phyloP scores from a whole-genome alignment of 2,113 vertebrate genomes.

The Atherinomorus stipes region DNA sequence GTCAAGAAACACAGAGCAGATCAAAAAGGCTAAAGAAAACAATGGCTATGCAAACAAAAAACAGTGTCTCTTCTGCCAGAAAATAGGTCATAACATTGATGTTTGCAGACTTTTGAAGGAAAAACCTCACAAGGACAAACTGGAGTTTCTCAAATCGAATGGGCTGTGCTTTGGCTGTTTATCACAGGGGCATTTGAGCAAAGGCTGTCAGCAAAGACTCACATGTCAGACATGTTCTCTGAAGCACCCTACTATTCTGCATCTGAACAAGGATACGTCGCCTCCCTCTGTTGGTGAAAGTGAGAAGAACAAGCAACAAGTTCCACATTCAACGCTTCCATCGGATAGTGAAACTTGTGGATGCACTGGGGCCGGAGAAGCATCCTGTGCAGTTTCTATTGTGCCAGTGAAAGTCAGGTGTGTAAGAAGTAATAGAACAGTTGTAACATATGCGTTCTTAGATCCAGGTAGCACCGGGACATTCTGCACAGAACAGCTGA shows the following conservation, averaged over 20 bases:
- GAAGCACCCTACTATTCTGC: background rate
- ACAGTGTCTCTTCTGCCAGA: too few species aligned
- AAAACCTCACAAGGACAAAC: too few species aligned
- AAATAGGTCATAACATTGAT: too few species aligned
- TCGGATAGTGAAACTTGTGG: background rate
- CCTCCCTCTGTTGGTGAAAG: background rate
- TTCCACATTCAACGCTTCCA: background rate
- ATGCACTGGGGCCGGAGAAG: background rate
- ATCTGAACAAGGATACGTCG: background rate
- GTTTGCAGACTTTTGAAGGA: too few species aligned
- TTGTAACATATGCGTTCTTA: background rate
- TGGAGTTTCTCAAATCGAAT: too few species aligned
- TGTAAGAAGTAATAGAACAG: background rate
- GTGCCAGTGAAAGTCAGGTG: background rate
- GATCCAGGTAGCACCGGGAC: slow-evolving; percentile 13
- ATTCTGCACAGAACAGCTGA: background rate
- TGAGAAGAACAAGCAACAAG: background rate
- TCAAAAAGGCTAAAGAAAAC: too few species aligned
- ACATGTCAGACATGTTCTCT: background rate
- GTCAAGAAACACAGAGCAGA: too few species aligned
- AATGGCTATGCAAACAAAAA: too few species aligned
- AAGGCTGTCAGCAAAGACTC: background rate
- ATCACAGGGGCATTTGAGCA: background rate
- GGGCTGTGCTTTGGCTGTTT: too few species aligned
- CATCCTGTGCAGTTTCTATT: background rate